Percentiles rank a stretch among this genome's conserved stretches.
Evolutionary conservation across 2,113 vertebrate genomes (phyloP).

Genomic region (Heterochromis multidens): DNA sequence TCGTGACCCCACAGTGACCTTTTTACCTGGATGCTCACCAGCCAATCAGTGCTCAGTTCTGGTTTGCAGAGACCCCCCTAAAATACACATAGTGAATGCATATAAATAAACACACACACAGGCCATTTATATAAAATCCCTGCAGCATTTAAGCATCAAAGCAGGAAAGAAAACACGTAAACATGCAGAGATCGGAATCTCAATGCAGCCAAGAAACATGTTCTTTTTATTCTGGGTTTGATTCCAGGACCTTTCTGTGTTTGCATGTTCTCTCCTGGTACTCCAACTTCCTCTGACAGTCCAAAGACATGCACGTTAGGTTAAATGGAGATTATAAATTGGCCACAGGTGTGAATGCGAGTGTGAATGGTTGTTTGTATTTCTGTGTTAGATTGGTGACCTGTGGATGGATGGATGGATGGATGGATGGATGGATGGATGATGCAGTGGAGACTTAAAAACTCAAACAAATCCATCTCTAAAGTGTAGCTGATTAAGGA

Average conservation of each 20-base stretch:
- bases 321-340: rapidly evolving
- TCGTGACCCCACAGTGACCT: constrained; percentile 4
- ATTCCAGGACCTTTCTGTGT: not conserved
- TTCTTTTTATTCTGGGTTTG: not conserved
- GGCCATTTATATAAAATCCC: not conserved
- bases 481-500: not conserved
- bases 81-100: not conserved
- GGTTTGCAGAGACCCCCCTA: not conserved
- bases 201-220: not conserved
- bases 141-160: not conserved
- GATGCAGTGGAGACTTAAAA: not conserved
- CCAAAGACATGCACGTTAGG: not conserved
- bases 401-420: not conserved
- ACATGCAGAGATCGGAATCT: not conserved
- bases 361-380: rapidly evolving
- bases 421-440: not conserved
- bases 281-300: not conserved
- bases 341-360: not conserved
- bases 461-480: not conserved
- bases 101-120: not conserved
- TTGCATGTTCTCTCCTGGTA: not conserved
- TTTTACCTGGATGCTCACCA: not conserved
- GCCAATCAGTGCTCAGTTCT: not conserved
- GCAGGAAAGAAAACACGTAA: not conserved
- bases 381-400: no score